Evolutionary conservation across 2,797 vertebrate species (phyloP).

Genomic region (Cossypha dichroa): DNA sequence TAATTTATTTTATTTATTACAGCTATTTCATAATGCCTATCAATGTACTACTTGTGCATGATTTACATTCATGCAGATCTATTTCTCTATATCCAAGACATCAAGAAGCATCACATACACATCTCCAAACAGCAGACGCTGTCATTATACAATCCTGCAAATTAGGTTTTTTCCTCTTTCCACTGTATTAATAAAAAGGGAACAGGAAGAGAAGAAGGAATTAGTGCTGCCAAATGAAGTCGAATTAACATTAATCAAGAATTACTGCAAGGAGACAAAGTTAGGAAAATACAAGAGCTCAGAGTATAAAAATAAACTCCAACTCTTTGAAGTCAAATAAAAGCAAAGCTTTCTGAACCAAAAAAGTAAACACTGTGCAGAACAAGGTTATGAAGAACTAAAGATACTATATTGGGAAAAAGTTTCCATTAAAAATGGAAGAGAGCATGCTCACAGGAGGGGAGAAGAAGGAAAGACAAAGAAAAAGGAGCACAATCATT

Average conservation of each 20-base stretch:
- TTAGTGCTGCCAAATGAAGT: slow-evolving; percentile 13
- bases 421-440: neutral
- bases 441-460: accelerated
- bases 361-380: neutral
- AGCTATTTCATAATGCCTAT: slow-evolving; percentile 58
- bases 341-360: neutral
- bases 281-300: neutral
- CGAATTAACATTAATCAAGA: slow-evolving; percentile 1
- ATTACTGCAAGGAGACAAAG: neutral
- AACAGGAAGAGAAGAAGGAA: slow-evolving; percentile 36
- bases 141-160: neutral
- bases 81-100: neutral
- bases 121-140: neutral
- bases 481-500: neutral
- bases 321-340: neutral
- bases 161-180: neutral
- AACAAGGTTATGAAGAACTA: neutral
- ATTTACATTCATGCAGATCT: neutral
- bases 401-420: neutral
- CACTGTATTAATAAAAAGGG: slow-evolving; percentile 32
- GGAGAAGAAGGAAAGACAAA: neutral
- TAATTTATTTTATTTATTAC: slow-evolving; percentile 69
- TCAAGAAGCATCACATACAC: neutral
- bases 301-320: neutral
- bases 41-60: slow-evolving; percentile 11